Base-by-base conservation (phyloP, 2,888 invertebrate species). In the Heliconius ethilla region DNA sequence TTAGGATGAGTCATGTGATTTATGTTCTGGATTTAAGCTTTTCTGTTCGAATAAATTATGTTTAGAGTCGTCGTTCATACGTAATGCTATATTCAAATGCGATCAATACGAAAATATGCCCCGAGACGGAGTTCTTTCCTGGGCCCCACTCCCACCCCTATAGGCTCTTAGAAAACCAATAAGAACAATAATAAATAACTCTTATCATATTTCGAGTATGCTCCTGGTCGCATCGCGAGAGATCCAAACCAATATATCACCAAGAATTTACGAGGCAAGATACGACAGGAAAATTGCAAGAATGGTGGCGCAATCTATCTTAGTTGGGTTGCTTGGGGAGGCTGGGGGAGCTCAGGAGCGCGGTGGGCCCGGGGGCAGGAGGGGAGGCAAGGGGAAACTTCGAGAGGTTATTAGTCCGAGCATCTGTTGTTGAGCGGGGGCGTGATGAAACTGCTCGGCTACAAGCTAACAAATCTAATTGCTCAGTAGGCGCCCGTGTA, bases 221-320 rank as follows among this genome's bases (percentile, higher is more conserved):
- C 94, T 93, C 91, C 94, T 92, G 94, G 94, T 93, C 92, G 93
- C 94, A 92, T 92, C 94, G 94, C 94, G 93, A 91, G 89, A 93
- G 94, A 95, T 94, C 95, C 94, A 85, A 92, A 93, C 93, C 96
- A 95, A 97, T 97, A 97, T 96, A 96, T 97, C 97, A 97, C 96
- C 93, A 95, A 95, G 96, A 96, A 97, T 97, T 97, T 97, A 97
- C 96, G 97, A 96, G 96, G 96, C 95, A 96, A 97, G 97, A 97
- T 97, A 97, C 97, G 97, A 97, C 97, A 97, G 97, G 97, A 97
- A 97, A 97, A 97, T 97, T 97, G 97, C 97, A 97, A 97, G 97
- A 97, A 97, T 97, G 97, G 96, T 96, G 96, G 96, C 96, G 97
- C 96, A 96, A 97, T 97, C 97, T 97, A 97, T 97, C 97, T 97